Evolutionary conservation across 2,888 invertebrate genomes (phyloP), one percentile per base, ranked within the genome.

Genomic region (Carterocephalus palaemon): DNA sequence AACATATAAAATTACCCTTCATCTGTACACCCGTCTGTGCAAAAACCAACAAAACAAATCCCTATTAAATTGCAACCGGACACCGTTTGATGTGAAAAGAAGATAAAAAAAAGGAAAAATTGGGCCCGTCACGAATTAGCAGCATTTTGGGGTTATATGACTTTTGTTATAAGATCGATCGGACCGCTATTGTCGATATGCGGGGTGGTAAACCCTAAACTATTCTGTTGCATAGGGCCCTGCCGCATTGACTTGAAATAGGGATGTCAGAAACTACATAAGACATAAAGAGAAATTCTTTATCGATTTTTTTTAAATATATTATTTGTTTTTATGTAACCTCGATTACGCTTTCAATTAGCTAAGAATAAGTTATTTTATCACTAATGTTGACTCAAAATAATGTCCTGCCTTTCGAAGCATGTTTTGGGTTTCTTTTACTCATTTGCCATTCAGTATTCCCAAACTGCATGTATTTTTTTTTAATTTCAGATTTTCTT

Each of bases 1-100:
- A 62, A 64, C 60, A 60, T 63, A 56, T 49, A 54, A 66, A 67
- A 70, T 69, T 67, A 68, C 67, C 67, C 62, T 69, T 70, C 53
- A 47, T 48, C 51, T 40, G 51, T 51, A 53, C 53, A 60, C 59
- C 59, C 62, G 60, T 52, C 55, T 53, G 54, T 59, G 43, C 53
- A 34, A 66, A 71, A 56, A 69, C 57, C 63, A 67, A 71, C 59
- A 60, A 56, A 60, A 64, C 59, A 61, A 66, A 62, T 64, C 61
- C 74, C 70, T 64, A 78, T 82, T 79, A 81, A 77, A 80, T 70
- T 65, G 82, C 64, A 79, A 82, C 80, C 67, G 60, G 66, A 80
- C 67, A 66, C 80, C 70, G 67, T 62, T 68, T 61, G 51, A 50
- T 38, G 20, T 20, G 47, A 57, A 53, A 54, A 66, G 66, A 70